These are phyloP conservation scores for Pampus argenteus DNA, from an alignment of 2,797 vertebrate genomes.

Conservation along the genomic window DNA sequence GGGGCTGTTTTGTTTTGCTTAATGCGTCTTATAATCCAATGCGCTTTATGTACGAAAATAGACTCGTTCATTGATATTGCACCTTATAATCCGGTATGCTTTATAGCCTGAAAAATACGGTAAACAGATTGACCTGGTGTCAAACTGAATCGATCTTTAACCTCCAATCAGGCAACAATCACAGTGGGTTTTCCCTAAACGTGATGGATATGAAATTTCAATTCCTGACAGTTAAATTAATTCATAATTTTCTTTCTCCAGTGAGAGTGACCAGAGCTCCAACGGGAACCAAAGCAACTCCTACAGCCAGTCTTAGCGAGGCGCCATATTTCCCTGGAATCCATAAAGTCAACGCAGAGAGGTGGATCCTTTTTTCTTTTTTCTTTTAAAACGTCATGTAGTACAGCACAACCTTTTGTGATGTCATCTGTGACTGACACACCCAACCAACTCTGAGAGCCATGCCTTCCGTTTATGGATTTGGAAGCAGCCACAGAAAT, in stretches of 20 bases:
- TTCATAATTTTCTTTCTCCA: too few relatives aligned
- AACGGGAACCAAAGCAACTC: constrained; percentile 98
- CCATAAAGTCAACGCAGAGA: constrained; percentile 25
- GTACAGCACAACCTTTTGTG: constrained; percentile 27
- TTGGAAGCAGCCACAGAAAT: background rate
- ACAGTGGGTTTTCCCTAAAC: too few relatives aligned
- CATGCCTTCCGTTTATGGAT: constrained; percentile 31
- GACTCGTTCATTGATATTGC: too few relatives aligned
- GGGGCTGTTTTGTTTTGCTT: too few relatives aligned
- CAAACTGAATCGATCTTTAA: background rate
- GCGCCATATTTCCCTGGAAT: background rate
- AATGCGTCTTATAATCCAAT: too few relatives aligned
- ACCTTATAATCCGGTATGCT: too few relatives aligned
- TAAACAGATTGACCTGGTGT: background rate
- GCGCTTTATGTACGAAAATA: too few relatives aligned
- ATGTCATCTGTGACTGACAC: constrained; percentile 18
- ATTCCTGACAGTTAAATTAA: background rate
- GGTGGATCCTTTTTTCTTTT: constrained; percentile 17
- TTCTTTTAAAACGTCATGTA: background rate
- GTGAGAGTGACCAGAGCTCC: constrained; percentile 98
- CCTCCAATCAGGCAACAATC: background rate
- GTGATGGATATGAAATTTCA: background rate
- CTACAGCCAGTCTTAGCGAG: constrained; percentile 94
- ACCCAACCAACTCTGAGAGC: constrained; percentile 8
- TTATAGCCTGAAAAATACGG: too few relatives aligned